A percentile compares a stretch with the other conserved stretches of the same genome.
Conservation (phyloP, 2,797 vertebrate genomes). For the Anguilla megastoma region DNA sequence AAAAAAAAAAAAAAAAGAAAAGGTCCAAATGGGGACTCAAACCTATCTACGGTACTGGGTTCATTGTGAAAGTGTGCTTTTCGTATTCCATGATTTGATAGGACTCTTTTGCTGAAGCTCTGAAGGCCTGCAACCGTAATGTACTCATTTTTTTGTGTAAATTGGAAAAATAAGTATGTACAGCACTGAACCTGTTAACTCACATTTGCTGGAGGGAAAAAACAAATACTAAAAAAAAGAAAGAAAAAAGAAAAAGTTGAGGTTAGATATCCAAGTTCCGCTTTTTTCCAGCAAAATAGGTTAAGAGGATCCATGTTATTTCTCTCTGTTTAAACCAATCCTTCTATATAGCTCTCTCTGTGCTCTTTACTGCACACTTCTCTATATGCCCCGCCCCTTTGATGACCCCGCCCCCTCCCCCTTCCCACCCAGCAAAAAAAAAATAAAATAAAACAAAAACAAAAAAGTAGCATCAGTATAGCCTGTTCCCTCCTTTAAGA, state of each 20-base stretch:
- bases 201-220: conserved; percentile 52
- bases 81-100: conserved; percentile 34
- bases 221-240: conserved; percentile 36
- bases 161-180: conserved; percentile 75
- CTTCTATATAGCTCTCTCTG: conserved; percentile 11
- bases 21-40: conserved; percentile 45
- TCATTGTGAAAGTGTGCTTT: conserved; percentile 50
- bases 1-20: conserved; percentile 28
- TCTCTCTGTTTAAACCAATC: conserved; percentile 29
- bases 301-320: conserved; percentile 57
- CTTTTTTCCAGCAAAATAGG: conserved; percentile 61
- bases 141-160: conserved; percentile 49
- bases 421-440: conserved; percentile 51
- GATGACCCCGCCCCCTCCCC: conserved; percentile 41
- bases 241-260: conserved; percentile 54
- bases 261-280: conserved; percentile 60
- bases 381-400: conserved; percentile 32
- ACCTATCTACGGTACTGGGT: conserved; percentile 54
- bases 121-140: conserved; percentile 39
- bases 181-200: conserved; percentile 62
- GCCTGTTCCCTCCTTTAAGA: conserved; percentile 50
- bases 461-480: conserved; percentile 67
- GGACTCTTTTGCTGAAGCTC: conserved; percentile 41
- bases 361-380: conserved; percentile 10
- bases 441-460: conserved; percentile 65